Conservation (phyloP, 2,888 invertebrate genomes). For the Lasioglossum calceatum region DNA sequence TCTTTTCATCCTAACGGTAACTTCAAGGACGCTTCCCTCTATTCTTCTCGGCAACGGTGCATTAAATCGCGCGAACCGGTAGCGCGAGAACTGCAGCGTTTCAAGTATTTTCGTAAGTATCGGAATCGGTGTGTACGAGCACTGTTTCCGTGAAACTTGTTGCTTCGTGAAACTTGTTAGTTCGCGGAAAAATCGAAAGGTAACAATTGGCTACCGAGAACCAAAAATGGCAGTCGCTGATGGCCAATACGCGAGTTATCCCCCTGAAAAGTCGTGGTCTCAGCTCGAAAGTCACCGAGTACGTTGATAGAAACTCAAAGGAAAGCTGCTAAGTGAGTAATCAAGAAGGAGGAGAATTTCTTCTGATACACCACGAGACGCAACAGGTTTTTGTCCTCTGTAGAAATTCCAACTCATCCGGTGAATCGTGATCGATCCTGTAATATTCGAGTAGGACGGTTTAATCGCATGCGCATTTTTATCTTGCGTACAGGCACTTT, state of each 20-base stretch:
- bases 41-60: conserved; percentile 34
- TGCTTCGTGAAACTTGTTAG: background rate
- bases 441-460: conserved; percentile 18
- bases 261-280: conserved; percentile 39
- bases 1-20: conserved; percentile 41
- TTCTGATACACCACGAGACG: conserved; percentile 42
- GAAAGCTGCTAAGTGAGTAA: conserved; percentile 71
- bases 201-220: background rate
- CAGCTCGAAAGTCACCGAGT: conserved; percentile 58
- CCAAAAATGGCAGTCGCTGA: background rate
- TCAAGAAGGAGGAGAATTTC: conserved; percentile 60
- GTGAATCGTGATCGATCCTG: conserved; percentile 30
- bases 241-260: background rate
- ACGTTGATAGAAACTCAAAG: conserved; percentile 70
- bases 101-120: background rate
- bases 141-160: background rate
- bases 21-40: conserved; percentile 59
- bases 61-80: conserved; percentile 1
- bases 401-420: conserved; percentile 48
- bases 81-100: background rate
- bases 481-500: background rate
- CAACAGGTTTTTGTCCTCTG: conserved; percentile 51
- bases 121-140: background rate
- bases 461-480: conserved; percentile 23
- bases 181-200: background rate